These are phyloP conservation scores for Ramphastos sulfuratus DNA, from an alignment of 2,113 vertebrate species.

Conservation along the genomic window DNA sequence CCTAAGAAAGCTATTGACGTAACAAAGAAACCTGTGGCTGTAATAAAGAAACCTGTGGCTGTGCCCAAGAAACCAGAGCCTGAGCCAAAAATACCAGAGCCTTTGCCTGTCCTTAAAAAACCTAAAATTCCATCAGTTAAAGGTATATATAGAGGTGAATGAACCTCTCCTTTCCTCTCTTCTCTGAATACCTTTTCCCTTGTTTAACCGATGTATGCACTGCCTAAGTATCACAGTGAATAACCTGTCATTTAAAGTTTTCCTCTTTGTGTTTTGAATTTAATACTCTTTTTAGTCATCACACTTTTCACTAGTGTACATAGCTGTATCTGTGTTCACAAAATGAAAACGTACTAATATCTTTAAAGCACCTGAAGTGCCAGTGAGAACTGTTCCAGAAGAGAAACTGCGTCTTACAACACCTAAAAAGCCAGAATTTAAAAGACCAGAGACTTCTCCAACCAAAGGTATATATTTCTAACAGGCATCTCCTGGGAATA, in stretches of 20 bases:
- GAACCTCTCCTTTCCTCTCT: fast-evolving
- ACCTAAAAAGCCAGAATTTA: background rate
- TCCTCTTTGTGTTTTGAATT: background rate
- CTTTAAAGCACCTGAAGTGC: slow-evolving; percentile 49
- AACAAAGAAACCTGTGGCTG: background rate
- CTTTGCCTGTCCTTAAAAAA: background rate
- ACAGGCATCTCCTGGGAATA: background rate
- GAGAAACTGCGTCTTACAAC: background rate
- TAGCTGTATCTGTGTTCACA: background rate
- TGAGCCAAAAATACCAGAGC: slow-evolving; percentile 1
- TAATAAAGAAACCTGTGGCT: background rate
- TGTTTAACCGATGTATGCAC: background rate
- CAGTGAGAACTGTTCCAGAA: background rate
- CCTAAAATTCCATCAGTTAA: background rate
- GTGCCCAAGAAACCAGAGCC: background rate
- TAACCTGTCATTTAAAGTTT: background rate
- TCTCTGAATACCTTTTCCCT: background rate
- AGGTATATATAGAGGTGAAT: slow-evolving; percentile 40
- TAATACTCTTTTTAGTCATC: background rate
- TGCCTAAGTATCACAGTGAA: background rate
- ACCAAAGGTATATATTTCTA: slow-evolving; percentile 22
- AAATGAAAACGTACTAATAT: slow-evolving; percentile 66
- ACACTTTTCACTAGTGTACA: background rate
- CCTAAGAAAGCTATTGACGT: background rate
- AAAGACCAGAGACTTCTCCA: slow-evolving; percentile 6